Evolutionary conservation across 64 coral and sea anemone genomes (phyloP).

Genomic region (Montipora sp.): DNA sequence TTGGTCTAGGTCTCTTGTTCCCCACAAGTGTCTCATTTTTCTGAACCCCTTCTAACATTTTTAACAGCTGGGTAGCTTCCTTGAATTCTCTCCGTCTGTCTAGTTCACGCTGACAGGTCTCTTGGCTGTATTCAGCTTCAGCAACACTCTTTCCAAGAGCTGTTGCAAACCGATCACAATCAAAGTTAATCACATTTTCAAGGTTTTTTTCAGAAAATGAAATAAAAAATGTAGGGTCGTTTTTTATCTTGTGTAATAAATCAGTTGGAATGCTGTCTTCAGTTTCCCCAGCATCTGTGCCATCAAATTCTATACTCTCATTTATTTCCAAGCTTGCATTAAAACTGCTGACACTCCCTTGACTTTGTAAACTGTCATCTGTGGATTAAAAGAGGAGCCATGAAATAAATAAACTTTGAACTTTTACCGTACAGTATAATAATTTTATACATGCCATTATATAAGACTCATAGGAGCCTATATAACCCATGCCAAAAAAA

Average conservation of each 20-base stretch:
- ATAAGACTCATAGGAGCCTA: too few species aligned
- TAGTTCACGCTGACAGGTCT: slow-evolving; percentile 71
- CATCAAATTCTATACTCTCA: slow-evolving; percentile 78
- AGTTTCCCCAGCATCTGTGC: slow-evolving; percentile 61
- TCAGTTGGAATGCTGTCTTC: slow-evolving; percentile 5
- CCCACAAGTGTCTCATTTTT: slow-evolving; percentile 29
- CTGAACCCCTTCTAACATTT: slow-evolving; percentile 60
- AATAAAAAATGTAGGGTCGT: slow-evolving; percentile 84
- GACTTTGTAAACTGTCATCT: slow-evolving; percentile 9
- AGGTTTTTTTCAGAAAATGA: slow-evolving; percentile 83
- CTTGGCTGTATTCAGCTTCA: slow-evolving; percentile 52
- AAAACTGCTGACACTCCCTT: slow-evolving; percentile 30
- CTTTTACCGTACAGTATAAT: neutral
- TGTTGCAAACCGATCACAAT: slow-evolving; percentile 31
- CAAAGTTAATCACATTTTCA: slow-evolving; percentile 48
- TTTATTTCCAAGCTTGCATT: slow-evolving; percentile 68
- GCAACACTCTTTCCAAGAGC: slow-evolving; percentile 34
- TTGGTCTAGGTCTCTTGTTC: slow-evolving; percentile 27
- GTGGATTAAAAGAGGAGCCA: neutral
- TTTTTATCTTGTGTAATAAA: slow-evolving; percentile 62
- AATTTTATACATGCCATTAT: too few species aligned
- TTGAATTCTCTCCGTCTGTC: slow-evolving; percentile 50
- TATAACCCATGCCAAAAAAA: too few species aligned
- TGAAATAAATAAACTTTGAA: neutral
- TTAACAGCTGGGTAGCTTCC: slow-evolving; percentile 70